Base-by-base conservation (phyloP, 2,888 invertebrate species). In the Drepanosiphum platanoidis region DNA sequence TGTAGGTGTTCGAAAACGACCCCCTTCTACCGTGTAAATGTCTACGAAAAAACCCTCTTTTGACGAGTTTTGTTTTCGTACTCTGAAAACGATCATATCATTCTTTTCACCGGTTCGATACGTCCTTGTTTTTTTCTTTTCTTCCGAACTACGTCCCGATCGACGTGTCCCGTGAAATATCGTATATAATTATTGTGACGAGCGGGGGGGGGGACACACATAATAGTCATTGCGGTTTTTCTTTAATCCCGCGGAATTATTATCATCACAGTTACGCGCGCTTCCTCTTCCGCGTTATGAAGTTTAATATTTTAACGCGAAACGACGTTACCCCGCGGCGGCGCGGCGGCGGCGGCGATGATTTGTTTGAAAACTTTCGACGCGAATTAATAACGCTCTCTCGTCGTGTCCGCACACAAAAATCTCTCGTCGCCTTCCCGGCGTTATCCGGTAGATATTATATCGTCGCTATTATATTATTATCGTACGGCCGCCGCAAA, bases 331-430 rank as follows among this genome's bases (percentile, higher is more conserved):
- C 11, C 3, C 46, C 18, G 18, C 27, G 4, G n/a, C 27, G 61
- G n/a, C 9, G 27, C 9, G 61, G 22, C 9, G 2, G 9, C n/a
- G n/a, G n/a, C n/a, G n/a, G n/a, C n/a, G 8, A 36, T 42, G 42
- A 27, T 72, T 72, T 72, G 42, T 46, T 42, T 11, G 18, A 30
- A 72, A 42, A 72, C 72, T 42, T 72, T 72, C 42, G 42, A 46
- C 42, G 30, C 30, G 42, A 72, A 72, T 72, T 72, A 72, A 72
- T 61, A 61, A 9, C 30, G 15, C 71, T 71, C 39, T 36, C 27
- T 39, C 39, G n/a, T 39, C 39, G n/a, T n/a, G n/a, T n/a, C n/a
- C n/a, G n/a, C n/a, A n/a, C 27, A 15, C 15, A 27, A 27, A 71
- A 71, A 71, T 36, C 3, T 36, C 3, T 27, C 27, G n/a, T 70